Evolutionary conservation across 2,888 invertebrate species (phyloP).

Genomic region (Drosophila robusta): DNA sequence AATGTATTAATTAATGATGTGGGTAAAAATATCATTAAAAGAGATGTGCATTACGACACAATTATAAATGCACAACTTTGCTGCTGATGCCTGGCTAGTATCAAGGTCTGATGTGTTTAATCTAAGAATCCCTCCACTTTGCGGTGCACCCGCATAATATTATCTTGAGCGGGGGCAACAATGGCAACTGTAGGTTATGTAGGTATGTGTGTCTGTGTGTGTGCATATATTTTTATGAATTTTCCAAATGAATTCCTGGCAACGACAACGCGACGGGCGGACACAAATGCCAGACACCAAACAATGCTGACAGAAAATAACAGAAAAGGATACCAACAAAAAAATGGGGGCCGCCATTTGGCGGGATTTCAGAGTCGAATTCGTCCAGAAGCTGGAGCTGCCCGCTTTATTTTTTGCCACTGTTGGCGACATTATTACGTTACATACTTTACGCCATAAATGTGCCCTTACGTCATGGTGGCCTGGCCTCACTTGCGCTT

Average conservation of each 20-base stretch:
- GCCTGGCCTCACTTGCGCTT: background rate
- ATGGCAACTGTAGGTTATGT: slow-evolving; percentile 4
- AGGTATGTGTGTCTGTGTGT: background rate
- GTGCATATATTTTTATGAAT: slow-evolving; percentile 71
- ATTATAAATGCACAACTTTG: background rate
- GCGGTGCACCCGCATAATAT: slow-evolving; percentile 27
- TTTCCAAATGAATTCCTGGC: slow-evolving; percentile 81
- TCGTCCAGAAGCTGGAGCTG: slow-evolving; percentile 17
- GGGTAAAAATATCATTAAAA: too few relatives aligned
- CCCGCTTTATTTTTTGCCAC: slow-evolving; percentile 57
- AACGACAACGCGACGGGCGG: slow-evolving; percentile 43
- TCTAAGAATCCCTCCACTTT: background rate
- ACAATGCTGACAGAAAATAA: slow-evolving; percentile 32
- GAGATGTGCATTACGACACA: too few relatives aligned
- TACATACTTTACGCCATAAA: slow-evolving; percentile 79
- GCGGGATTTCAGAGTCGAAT: slow-evolving; percentile 25
- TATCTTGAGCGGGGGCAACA: slow-evolving; percentile 3
- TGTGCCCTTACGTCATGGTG: slow-evolving; percentile 67
- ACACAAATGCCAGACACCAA: slow-evolving; percentile 37
- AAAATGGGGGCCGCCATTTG: slow-evolving; percentile 57
- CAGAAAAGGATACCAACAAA: slow-evolving; percentile 18
- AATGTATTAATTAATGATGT: too few relatives aligned
- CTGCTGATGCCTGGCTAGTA: background rate
- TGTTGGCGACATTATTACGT: slow-evolving; percentile 79
- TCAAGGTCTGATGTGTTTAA: background rate